Evolutionary conservation across 2,888 invertebrate species (phyloP), one percentile per base, ranked within the genome.

Genomic region (Argyra leucocephala): DNA sequence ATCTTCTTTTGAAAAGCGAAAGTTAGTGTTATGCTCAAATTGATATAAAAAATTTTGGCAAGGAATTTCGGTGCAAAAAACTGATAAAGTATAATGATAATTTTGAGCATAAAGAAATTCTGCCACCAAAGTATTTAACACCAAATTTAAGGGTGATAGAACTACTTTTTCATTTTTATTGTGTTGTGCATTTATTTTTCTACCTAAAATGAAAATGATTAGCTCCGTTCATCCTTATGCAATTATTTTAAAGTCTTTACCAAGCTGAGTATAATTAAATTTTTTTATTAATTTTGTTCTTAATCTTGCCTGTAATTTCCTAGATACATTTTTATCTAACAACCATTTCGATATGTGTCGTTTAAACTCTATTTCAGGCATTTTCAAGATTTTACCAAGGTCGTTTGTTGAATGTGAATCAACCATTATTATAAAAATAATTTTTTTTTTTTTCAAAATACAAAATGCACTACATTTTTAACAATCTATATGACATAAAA

Each of bases 41-140:
- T 77, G 73, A 1, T 79, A 78, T 65, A 79, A 57, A 7, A 73
- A 71, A n/a, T 76, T 74, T 3, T 75, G 75, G 65, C 74, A 75
- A 3, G 78, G 78, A 26, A 76, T 73, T 71, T 80, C 80, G 2
- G 76, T 76, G 67, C 76, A 76, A 71, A 76, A 79, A 12, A 79
- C 78, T 1, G 80, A 79, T 10, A 80, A 69, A 10, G 78, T 72
- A 58, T 76, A 79, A 65, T 78, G 79, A 62, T 77, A 79, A 66
- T 78, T 76, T 67, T 79, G 76, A 7, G 73, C 73, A 65, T 78
- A 77, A 3, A 80, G 73, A 65, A 79, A 80, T 67, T 80, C 80
- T 0, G 78, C 77, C 0, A 79, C 76, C n/a, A 80, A 71, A 1
- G 77, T 77, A 66, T 79, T 76, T 60, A 79, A 63, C 0, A 73